Evolutionary conservation across 2,797 vertebrate genomes (phyloP).

Genomic region (Argentina silus): DNA sequence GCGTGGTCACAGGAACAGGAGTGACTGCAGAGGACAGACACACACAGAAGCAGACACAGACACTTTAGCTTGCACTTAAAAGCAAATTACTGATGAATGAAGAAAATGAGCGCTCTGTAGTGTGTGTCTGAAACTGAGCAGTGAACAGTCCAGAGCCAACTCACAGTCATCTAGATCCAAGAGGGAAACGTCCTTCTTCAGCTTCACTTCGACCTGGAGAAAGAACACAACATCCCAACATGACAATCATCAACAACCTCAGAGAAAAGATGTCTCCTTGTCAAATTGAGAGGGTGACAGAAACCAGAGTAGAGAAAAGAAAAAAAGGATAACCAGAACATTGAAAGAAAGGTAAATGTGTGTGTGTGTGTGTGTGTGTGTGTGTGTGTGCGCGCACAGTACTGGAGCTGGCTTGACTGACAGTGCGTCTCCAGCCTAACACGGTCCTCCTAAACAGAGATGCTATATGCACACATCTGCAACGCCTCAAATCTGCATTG

Average conservation of each 20-base stretch:
- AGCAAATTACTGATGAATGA: neutral
- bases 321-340: constrained; percentile 6
- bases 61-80: neutral
- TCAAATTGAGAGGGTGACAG: neutral
- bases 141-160: constrained; percentile 62
- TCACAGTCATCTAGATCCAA: constrained; percentile 95
- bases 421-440: constrained; percentile 9
- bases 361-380: neutral
- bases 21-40: constrained; percentile 75
- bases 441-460: constrained; percentile 30
- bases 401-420: constrained; percentile 12
- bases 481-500: constrained; percentile 25
- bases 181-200: constrained; percentile 83
- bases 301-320: neutral
- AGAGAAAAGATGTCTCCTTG: too few relatives aligned
- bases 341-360: neutral
- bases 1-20: constrained; percentile 66
- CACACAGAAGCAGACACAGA: neutral
- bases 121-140: too few relatives aligned
- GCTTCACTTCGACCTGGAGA: constrained; percentile 71
- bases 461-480: constrained; percentile 9
- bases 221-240: constrained; percentile 23
- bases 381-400: neutral
- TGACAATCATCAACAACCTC: constrained; percentile 8
- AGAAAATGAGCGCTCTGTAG: neutral